These are phyloP conservation scores for Dicyrtoma fusca DNA, from an alignment of 2,888 invertebrate species.

Conservation along the genomic window DNA sequence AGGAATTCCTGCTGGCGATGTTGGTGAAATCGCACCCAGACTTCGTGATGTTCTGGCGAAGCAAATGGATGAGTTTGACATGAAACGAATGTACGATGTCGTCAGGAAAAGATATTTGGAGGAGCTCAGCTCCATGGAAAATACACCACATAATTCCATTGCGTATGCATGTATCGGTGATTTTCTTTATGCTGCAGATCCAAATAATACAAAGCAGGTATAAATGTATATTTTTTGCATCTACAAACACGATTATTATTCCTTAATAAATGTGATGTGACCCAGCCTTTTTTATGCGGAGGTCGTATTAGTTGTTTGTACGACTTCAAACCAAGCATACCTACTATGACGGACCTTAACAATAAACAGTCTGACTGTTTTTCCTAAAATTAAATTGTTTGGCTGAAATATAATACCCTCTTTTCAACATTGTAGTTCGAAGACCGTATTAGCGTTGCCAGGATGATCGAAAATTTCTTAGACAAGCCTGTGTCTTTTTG, in stretches of 20 bases:
- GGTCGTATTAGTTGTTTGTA: too few relatives aligned
- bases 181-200: slow-evolving; percentile 76
- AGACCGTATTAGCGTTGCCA: slow-evolving; percentile 48
- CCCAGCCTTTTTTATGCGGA: too few relatives aligned
- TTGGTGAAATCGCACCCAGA: slow-evolving; percentile 67
- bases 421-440: slow-evolving; percentile 42
- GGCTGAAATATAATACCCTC: too few relatives aligned
- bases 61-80: slow-evolving; percentile 67
- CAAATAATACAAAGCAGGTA: slow-evolving; percentile 63
- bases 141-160: slow-evolving; percentile 74
- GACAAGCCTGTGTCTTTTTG: slow-evolving; percentile 47
- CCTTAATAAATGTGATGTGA: too few relatives aligned
- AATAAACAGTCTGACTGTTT: too few relatives aligned
- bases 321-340: too few relatives aligned
- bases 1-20: slow-evolving; percentile 73
- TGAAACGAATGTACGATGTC: slow-evolving; percentile 74
- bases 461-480: slow-evolving; percentile 47
- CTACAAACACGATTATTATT: too few relatives aligned
- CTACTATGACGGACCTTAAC: too few relatives aligned
- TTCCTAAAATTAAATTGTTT: too few relatives aligned
- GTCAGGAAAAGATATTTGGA: slow-evolving; percentile 73
- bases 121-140: slow-evolving; percentile 72
- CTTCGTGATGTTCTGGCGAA: slow-evolving; percentile 63
- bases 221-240: too few relatives aligned
- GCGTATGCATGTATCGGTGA: slow-evolving; percentile 80